Base-by-base conservation (phyloP, 92 coral and sea anemone species). In the Muricea muricata region DNA sequence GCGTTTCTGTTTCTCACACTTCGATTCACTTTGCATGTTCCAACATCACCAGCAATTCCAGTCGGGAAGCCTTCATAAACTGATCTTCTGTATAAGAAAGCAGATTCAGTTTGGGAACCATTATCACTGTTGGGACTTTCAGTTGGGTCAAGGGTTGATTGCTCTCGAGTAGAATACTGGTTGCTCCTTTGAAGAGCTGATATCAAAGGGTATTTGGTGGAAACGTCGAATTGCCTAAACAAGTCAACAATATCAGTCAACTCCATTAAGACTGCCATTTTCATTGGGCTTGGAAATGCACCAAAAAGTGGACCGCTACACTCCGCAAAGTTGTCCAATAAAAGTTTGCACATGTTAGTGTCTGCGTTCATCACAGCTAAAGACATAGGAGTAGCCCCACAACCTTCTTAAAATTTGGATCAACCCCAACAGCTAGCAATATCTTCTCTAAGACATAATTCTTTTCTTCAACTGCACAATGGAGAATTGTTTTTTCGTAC, bases 311-410 rank as follows among this genome's bases (percentile, higher is more conserved):
- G 37, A 17, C 63, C 79, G 6, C 63, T 37, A 55, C 70, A 79
- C 17, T 50, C 82, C 15, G 86, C 78, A 69, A 65, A 86, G 52
- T 86, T 67, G 0, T 79, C 63, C 12, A 86, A 75, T 10, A 86
- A 48, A 15, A 86, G 70, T 60, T 55, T 69, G 28, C 83, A 79
- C 88, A 88, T 83, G 33, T 54, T 24, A 29, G 66, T 80, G 18
- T 84, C 68, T 28, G 70, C 75, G 39, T 87, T 81, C 21, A 81
- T 70, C 57, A 81, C 86, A 0, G 90, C 87, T 21, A 86, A 31
- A 18, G 90, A 30, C 41, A 86, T 67, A n/a, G 90, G 86, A 34
- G 90, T 80, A 48, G 90, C 87, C 6, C 87, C 82, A 72, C 90
- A 87, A 55, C 81, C 82, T 58, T 69, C 87, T 81, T 87, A 20